Percentiles rank a stretch among this genome's conserved stretches.
phyloP scores from a whole-genome alignment of 2,113 vertebrate species.

The Talpa occidentalis region DNA sequence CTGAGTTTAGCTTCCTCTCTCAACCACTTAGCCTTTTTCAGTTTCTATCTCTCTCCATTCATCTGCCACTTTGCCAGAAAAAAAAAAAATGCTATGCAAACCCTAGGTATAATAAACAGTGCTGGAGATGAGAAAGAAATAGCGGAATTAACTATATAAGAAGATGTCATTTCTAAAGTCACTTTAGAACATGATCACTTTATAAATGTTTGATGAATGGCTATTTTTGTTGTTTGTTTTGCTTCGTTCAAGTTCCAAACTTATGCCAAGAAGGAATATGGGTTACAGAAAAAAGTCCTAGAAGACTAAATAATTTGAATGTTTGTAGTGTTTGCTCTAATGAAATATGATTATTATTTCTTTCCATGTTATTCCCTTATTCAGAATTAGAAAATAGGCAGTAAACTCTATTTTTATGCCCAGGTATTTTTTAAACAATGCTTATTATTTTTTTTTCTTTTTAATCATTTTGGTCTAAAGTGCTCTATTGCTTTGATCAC shows the following conservation, averaged over 20 bases:
- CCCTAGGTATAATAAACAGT: neutral
- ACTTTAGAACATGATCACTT: neutral
- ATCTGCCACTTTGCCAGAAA: neutral
- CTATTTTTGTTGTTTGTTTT: neutral
- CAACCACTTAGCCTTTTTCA: neutral
- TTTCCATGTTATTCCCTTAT: neutral
- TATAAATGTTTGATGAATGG: neutral
- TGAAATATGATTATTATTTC: neutral
- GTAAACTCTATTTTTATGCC: neutral
- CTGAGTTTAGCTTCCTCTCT: neutral
- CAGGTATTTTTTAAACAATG: neutral
- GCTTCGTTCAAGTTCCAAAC: neutral
- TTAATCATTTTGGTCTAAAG: neutral
- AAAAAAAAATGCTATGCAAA: neutral
- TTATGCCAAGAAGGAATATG: neutral
- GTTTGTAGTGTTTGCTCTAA: neutral
- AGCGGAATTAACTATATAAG: neutral
- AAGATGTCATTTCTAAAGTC: constrained; percentile 11
- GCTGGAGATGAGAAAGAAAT: neutral
- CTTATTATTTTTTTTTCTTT: neutral
- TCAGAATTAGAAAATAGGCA: neutral
- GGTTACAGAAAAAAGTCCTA: neutral
- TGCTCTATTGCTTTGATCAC: neutral
- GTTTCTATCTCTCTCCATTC: neutral
- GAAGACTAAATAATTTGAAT: neutral